phyloP scores from a whole-genome alignment of 2,797 vertebrate species.

The Enteromius fasciolatus region DNA sequence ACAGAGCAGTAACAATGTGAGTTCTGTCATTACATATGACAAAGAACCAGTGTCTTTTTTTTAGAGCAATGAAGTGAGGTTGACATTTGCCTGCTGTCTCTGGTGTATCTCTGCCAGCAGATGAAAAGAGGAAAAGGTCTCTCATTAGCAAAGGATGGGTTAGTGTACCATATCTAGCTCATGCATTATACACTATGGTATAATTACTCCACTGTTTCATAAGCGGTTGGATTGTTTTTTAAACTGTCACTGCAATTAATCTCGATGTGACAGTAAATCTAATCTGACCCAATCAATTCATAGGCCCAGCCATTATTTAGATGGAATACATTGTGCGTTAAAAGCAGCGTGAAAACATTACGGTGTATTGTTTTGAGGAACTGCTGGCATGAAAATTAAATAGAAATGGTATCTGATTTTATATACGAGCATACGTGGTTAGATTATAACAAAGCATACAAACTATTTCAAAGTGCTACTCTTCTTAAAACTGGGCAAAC shows the following conservation, averaged over 20 bases:
- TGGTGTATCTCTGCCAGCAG: conserved; percentile 32
- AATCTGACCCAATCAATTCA: neutral
- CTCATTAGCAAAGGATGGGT: conserved; percentile 31
- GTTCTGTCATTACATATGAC: neutral
- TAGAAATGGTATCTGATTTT: neutral
- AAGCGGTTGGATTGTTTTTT: neutral
- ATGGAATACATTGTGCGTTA: neutral
- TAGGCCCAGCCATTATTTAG: neutral
- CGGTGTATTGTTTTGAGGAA: neutral
- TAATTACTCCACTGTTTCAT: conserved; percentile 25
- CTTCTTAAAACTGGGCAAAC: neutral
- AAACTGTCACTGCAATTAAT: neutral
- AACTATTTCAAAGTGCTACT: neutral
- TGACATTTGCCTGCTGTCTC: conserved; percentile 45
- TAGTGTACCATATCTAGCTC: conserved; percentile 22
- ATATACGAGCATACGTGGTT: neutral
- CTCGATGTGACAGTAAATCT: neutral
- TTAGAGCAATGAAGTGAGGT: conserved; percentile 26
- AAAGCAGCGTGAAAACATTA: neutral
- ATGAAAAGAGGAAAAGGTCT: conserved; percentile 37
- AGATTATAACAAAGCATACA: neutral
- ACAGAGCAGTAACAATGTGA: conserved; percentile 4
- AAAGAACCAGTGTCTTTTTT: conserved; percentile 28
- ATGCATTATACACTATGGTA: conserved; percentile 28
- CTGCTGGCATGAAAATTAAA: neutral